phyloP scores from a whole-genome alignment of 2,113 vertebrate genomes.

The Microcebus lehilahytsara region DNA sequence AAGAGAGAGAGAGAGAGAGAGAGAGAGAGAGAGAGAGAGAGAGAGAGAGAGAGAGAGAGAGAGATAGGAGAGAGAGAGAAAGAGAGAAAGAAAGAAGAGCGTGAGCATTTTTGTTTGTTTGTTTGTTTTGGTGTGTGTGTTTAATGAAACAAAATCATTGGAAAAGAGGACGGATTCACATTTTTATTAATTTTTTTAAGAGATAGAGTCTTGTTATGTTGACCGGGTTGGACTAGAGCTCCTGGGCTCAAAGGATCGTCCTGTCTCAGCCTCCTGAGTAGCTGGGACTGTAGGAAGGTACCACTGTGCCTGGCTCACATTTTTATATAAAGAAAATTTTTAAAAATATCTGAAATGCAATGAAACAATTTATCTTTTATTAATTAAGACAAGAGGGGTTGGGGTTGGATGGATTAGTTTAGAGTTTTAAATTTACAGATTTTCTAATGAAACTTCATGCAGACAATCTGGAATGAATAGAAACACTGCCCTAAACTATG shows the following conservation, averaged over 20 bases:
- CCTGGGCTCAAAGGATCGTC: no score
- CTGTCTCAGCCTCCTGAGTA: no score
- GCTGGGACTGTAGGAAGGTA: no score
- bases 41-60: no score
- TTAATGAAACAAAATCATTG: background rate
- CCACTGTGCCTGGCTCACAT: background rate
- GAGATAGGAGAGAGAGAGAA: background rate
- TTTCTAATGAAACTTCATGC: constrained; percentile 44
- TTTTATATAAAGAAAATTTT: background rate
- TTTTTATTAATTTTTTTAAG: background rate
- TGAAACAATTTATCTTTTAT: background rate
- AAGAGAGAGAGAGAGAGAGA: background rate
- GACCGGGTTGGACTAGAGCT: no score
- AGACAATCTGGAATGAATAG: background rate
- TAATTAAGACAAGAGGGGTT: background rate
- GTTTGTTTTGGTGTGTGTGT: background rate
- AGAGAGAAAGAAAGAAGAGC: background rate
- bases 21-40: background rate
- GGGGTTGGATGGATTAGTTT: background rate
- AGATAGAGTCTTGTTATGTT: no score
- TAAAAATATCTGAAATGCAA: background rate
- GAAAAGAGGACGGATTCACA: background rate
- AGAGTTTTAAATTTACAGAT: background rate
- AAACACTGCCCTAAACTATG: background rate
- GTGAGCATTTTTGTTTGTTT: background rate